A percentile compares a stretch with the other conserved stretches of the same genome.
Conservation (phyloP, 2,113 vertebrate species). For the Nothocercus nigrocapillus region DNA sequence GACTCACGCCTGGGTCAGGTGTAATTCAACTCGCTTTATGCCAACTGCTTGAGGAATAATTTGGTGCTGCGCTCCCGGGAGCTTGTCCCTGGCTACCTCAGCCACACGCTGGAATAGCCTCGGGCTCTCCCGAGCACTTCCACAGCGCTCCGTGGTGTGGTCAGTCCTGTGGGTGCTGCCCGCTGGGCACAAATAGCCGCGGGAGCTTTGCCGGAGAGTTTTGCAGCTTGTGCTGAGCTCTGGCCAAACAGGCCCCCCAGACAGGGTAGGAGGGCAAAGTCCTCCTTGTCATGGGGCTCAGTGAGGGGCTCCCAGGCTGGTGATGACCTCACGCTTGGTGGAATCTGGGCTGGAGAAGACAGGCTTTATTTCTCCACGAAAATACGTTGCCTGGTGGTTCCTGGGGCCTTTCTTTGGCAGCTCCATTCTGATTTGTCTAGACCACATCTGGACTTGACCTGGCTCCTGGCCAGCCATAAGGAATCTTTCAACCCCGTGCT, state of each 20-base stretch:
- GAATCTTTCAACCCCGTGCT: constrained; percentile 33
- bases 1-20: neutral
- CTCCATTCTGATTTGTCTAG: constrained; percentile 44
- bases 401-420: neutral
- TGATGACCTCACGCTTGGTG: neutral
- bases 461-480: constrained; percentile 30
- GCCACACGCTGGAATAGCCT: neutral
- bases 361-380: neutral
- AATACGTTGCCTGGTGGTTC: neutral
- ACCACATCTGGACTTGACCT: constrained; percentile 43
- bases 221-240: neutral
- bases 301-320: fast-evolving
- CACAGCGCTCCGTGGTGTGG: neutral
- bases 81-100: neutral
- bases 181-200: neutral
- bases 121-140: neutral
- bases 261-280: neutral
- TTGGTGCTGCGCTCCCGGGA: neutral
- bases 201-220: neutral
- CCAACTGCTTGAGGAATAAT: neutral
- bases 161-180: neutral
- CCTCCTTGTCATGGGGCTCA: neutral
- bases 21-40: neutral
- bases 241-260: neutral
- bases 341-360: neutral